phyloP scores from a whole-genome alignment of 2,888 invertebrate species.

The Callosobruchus maculatus region DNA sequence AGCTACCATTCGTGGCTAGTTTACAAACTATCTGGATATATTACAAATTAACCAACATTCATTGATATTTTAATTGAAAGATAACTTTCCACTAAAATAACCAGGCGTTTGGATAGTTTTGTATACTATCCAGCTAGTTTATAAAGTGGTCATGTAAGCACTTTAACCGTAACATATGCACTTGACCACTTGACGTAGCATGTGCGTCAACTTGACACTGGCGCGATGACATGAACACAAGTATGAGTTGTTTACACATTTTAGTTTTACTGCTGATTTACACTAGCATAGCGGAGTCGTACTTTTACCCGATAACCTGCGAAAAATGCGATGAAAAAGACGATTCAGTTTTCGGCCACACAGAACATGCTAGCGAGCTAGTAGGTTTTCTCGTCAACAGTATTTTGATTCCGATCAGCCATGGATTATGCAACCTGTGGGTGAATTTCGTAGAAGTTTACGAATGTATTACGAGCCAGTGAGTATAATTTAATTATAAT shows the following conservation, averaged over 20 bases:
- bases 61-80: too few species aligned
- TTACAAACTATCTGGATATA: too few species aligned
- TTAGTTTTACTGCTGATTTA: not conserved
- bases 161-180: too few species aligned
- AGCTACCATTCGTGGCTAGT: too few species aligned
- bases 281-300: slow-evolving; percentile 3
- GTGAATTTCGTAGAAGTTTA: slow-evolving; percentile 24
- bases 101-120: too few species aligned
- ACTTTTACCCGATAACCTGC: slow-evolving; percentile 21
- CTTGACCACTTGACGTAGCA: too few species aligned
- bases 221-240: not conserved
- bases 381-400: slow-evolving; percentile 16
- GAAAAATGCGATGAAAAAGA: slow-evolving; percentile 9
- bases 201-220: not conserved
- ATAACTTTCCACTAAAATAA: too few species aligned
- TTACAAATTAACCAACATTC: too few species aligned
- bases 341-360: not conserved
- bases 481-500: not conserved
- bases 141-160: too few species aligned
- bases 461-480: slow-evolving; percentile 18
- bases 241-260: not conserved
- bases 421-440: slow-evolving; percentile 25
- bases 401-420: slow-evolving; percentile 21
- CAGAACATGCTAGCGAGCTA: slow-evolving; percentile 19
- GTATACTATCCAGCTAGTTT: too few species aligned